Base-by-base conservation (phyloP, 2,888 invertebrate species). In the Drosophila mimica region DNA sequence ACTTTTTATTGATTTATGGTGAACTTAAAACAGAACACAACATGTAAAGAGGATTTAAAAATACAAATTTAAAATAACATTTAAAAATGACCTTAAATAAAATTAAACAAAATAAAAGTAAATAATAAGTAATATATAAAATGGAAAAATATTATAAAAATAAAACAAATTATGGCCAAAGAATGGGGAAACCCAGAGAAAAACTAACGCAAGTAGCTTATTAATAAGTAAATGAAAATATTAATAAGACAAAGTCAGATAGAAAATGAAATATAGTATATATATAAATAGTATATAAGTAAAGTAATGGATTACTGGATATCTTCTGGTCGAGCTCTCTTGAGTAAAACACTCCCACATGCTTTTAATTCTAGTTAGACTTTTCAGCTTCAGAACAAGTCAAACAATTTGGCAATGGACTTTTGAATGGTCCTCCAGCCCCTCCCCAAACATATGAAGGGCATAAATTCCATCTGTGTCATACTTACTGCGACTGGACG, bases 401-500 rank as follows among this genome's bases (percentile, higher is more conserved):
- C 15, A 4, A 52, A 56, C 63, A 65, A 65, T 52, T 66, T 66
- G 31, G 30, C 38, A 52, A 15, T 33, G 28, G 2, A 38, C n/a
- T 28, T 36, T 54, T 28, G 28, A 17, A 5, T 36, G 36, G 17
- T 54, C 20, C 15, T 20, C 11, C 20, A 1, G 20, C 7, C 15
- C 5, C 4, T 9, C 8, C 3, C 13, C 8, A 6, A 30, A 60
- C 28, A 54, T 15, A 25, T 0, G 15, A 2, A 7, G 43, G 43
- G 59, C 36, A 56, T 48, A 62, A 64, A 68, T 68, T 62, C 53
- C 20, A n/a, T n/a, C 17, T 11, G 25, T 9, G 36, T 30, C 5
- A 8, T 59, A 92, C 93, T 93, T 88, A 93, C 93, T 93, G 92
- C 93, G 93, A 91, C 93, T 94, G 82, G 94, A 94, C 70, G 94